These are phyloP conservation scores for Anniella stebbinsi DNA, from an alignment of 2,797 vertebrate species.

Conservation along the genomic window DNA sequence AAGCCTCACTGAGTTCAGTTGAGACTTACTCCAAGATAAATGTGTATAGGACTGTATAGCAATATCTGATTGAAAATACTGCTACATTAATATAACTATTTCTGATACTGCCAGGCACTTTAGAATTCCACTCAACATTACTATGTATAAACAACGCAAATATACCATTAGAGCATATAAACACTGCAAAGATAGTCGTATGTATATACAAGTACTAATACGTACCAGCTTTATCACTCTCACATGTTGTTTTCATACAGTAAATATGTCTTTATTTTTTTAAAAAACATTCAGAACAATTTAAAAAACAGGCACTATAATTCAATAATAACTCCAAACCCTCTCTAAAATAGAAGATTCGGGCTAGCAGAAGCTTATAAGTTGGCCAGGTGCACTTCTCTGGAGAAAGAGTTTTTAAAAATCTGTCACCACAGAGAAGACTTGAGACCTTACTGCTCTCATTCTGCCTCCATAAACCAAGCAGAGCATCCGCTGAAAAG, in stretches of 20 bases:
- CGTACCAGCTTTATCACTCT: neutral
- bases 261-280: neutral
- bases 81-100: neutral
- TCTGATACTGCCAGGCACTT: neutral
- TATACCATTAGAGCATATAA: neutral
- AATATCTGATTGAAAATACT: neutral
- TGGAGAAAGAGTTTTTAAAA: neutral
- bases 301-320: neutral
- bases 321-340: neutral
- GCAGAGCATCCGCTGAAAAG: neutral
- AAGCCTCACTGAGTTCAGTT: too few species aligned
- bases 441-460: neutral
- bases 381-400: neutral
- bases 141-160: neutral
- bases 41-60: neutral
- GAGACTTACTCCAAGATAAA: too few species aligned
- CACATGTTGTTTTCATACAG: neutral
- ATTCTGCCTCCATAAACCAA: neutral
- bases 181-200: neutral
- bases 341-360: neutral
- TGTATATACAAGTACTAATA: neutral
- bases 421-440: neutral
- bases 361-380: neutral
- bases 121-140: neutral
- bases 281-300: neutral